phyloP scores from a whole-genome alignment of 1,140 invertebrate genomes.

The Drosophila seguyi region DNA sequence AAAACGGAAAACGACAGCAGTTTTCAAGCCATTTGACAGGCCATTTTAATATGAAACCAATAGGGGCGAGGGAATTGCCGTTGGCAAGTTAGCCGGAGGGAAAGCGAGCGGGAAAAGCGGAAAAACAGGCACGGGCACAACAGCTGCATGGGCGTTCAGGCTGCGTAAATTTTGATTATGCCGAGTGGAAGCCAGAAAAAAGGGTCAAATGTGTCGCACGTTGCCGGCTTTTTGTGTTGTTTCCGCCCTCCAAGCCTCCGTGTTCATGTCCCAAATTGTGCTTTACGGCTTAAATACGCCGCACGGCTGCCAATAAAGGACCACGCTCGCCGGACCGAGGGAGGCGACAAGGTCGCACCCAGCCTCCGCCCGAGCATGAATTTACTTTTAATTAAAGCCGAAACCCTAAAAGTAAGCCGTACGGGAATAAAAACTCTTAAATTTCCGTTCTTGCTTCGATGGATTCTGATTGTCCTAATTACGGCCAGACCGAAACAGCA shows the following conservation, averaged over 20 bases:
- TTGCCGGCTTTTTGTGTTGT: conserved; percentile 32
- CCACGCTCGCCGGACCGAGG: conserved; percentile 2
- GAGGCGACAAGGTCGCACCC: conserved; percentile 30
- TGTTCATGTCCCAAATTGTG: conserved; percentile 65
- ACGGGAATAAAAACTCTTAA: conserved; percentile 13
- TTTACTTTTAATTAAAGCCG: conserved; percentile 53
- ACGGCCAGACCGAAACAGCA: neutral
- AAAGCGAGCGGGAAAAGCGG: conserved; percentile 12
- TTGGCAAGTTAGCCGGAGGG: neutral
- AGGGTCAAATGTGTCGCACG: conserved; percentile 78
- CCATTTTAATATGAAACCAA: conserved; percentile 75
- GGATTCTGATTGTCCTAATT: conserved; percentile 33
- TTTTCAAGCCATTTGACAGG: conserved; percentile 81
- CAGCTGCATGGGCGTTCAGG: conserved; percentile 41
- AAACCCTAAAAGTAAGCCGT: conserved; percentile 22
- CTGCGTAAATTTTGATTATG: conserved; percentile 73
- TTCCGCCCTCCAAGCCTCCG: conserved; percentile 7
- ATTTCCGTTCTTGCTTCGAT: conserved; percentile 30
- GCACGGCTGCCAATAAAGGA: conserved; percentile 46
- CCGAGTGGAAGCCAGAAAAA: conserved; percentile 56
- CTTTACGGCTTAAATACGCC: conserved; percentile 76
- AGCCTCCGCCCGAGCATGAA: conserved; percentile 17
- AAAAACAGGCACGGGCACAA: conserved; percentile 25
- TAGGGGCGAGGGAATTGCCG: conserved; percentile 22
- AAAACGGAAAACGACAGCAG: conserved; percentile 61